Conservation (phyloP, 2,113 vertebrate species). For the Myotis lucifugus region DNA sequence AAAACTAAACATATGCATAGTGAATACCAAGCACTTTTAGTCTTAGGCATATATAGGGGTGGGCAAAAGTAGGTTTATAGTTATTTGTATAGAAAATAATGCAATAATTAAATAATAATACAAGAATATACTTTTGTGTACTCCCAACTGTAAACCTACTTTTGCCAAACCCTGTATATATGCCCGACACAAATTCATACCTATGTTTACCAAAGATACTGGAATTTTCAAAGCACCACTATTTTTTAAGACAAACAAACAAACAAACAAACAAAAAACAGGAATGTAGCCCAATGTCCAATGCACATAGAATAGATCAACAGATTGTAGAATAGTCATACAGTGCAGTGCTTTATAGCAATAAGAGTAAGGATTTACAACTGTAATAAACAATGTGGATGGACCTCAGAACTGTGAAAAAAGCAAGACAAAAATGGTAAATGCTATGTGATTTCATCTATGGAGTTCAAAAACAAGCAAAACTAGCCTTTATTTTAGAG, state of each 20-base stretch:
- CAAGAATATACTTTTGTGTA: no score
- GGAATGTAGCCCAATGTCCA: not conserved
- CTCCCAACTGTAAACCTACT: no score
- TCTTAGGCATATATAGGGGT: no score
- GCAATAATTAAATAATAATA: no score
- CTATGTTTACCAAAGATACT: not conserved
- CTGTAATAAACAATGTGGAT: not conserved
- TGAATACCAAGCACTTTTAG: not conserved
- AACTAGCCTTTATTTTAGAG: not conserved
- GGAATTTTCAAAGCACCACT: slow-evolving; percentile 4
- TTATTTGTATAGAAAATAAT: no score
- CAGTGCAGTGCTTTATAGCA: not conserved
- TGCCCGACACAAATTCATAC: not conserved
- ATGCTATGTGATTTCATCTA: not conserved
- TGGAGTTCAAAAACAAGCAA: not conserved
- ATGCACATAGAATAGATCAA: not conserved
- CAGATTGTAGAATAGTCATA: not conserved
- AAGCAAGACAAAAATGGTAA: not conserved
- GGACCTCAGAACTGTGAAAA: not conserved
- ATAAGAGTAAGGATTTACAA: not conserved
- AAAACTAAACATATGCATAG: not conserved
- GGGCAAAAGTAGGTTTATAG: no score
- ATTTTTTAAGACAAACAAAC: not conserved
- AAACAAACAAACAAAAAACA: not conserved
- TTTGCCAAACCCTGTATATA: no score